Evolutionary conservation across 2,888 invertebrate genomes (phyloP).

Genomic region (Cylindroiulus punctatus): DNA sequence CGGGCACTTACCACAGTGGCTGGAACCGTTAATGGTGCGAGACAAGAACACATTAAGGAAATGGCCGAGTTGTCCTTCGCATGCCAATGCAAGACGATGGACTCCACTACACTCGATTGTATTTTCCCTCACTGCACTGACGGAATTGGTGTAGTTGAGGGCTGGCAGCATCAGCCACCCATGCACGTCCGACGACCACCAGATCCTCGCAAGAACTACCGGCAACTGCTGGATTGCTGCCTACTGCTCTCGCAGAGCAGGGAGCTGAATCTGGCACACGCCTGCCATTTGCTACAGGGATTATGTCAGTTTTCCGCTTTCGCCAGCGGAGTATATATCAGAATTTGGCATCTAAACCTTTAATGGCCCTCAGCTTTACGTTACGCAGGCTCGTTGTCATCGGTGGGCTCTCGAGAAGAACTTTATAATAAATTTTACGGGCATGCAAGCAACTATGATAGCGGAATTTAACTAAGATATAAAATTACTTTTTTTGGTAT

Average conservation of each 20-base stretch:
- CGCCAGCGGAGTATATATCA: neutral
- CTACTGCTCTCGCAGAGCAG: neutral
- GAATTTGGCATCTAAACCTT: neutral
- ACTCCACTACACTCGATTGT: neutral
- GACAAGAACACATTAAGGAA: neutral
- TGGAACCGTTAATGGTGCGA: neutral
- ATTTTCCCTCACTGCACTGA: neutral
- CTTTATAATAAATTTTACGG: no score
- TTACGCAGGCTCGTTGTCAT: no score
- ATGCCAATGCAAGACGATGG: neutral
- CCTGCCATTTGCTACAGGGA: conserved; percentile 12
- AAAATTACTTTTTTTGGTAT: no score
- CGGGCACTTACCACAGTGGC: neutral
- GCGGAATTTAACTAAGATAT: no score
- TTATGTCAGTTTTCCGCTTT: neutral
- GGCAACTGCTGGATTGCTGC: no score
- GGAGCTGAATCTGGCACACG: neutral
- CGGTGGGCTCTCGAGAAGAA: no score
- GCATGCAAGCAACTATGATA: no score
- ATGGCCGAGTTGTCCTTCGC: neutral
- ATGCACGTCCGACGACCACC: neutral
- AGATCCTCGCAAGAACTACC: neutral
- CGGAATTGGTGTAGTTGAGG: neutral
- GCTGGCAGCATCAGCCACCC: neutral
- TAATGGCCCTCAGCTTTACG: no score